Conservation (phyloP, 2,888 invertebrate genomes). For the Aricia artaxerxes region DNA sequence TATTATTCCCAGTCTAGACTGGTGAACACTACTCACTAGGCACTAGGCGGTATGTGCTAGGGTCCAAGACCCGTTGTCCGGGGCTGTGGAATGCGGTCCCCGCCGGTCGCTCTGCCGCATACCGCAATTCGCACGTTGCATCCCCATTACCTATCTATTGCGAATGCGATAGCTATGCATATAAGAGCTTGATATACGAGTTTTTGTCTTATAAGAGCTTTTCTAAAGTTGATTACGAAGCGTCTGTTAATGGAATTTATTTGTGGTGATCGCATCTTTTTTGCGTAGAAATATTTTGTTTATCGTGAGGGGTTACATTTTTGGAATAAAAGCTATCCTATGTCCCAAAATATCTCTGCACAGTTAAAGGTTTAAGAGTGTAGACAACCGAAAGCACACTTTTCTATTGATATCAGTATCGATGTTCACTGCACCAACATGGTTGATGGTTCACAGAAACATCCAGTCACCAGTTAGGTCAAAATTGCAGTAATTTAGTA, state of each 20-base stretch:
- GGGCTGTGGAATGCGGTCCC: constrained; percentile 68
- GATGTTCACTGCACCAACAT: too few relatives aligned
- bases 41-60: constrained; percentile 40
- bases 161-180: constrained; percentile 24
- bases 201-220: neutral
- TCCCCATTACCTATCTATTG: constrained; percentile 40
- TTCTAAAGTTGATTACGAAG: neutral
- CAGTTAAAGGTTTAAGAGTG: too few relatives aligned
- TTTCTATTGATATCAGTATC: too few relatives aligned
- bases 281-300: too few relatives aligned
- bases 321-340: too few relatives aligned
- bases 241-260: neutral
- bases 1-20: neutral
- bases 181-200: neutral
- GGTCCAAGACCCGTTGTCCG: constrained; percentile 61
- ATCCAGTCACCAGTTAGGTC: too few relatives aligned
- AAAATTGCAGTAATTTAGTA: neutral
- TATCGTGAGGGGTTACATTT: too few relatives aligned
- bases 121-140: constrained; percentile 46
- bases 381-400: too few relatives aligned
- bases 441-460: too few relatives aligned
- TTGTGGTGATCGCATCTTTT: too few relatives aligned
- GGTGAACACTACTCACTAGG: neutral
- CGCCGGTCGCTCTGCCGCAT: constrained; percentile 51
- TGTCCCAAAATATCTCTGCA: too few relatives aligned